Evolutionary conservation across 2,113 vertebrate genomes (phyloP).

Genomic region (human): DNA sequence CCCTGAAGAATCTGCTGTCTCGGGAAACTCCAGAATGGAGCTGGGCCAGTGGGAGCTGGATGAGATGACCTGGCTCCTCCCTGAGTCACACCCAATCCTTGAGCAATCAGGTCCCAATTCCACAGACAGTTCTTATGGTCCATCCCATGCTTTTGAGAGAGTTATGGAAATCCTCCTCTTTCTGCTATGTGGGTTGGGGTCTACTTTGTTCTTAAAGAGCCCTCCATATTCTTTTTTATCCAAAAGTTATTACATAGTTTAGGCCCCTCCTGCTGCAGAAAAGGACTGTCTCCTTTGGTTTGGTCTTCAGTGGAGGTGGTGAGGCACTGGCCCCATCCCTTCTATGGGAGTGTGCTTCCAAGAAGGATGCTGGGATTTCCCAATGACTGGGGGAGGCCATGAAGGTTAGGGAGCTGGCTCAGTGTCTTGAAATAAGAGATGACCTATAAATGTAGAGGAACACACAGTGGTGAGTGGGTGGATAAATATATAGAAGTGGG

Average conservation of each 20-base stretch:
- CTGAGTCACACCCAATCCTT: conserved; percentile 8
- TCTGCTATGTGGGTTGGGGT: background rate
- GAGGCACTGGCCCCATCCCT: background rate
- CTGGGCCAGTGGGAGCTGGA: background rate
- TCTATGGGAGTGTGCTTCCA: background rate
- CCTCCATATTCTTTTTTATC: background rate
- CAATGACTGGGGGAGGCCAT: background rate
- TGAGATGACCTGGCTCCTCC: background rate
- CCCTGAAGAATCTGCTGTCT: background rate
- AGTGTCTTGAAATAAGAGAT: background rate
- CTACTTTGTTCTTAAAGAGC: background rate
- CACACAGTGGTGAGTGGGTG: background rate
- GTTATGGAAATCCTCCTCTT: conserved; percentile 8
- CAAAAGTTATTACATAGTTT: background rate
- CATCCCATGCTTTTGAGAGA: background rate
- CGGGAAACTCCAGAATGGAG: conserved; percentile 57
- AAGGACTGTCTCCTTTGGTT: background rate
- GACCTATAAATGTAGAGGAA: background rate
- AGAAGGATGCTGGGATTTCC: background rate
- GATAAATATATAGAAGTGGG: background rate
- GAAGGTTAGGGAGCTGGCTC: background rate
- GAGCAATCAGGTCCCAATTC: background rate
- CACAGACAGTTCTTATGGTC: background rate
- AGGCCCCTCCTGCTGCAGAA: background rate
- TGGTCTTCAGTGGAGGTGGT: background rate